Base-by-base conservation (phyloP, 1,140 invertebrate genomes). In the Lethrus apterus region DNA sequence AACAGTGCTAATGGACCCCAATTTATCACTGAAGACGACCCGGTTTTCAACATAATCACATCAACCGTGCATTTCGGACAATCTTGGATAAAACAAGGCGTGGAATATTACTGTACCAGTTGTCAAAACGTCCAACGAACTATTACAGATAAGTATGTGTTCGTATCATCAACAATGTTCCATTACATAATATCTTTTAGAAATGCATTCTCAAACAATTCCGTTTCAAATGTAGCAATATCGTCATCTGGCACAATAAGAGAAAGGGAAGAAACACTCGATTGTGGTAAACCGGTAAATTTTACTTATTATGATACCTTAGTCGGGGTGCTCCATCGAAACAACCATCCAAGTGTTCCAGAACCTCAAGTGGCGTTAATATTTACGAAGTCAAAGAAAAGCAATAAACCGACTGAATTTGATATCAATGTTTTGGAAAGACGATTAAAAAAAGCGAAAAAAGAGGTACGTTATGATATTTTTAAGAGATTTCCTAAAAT, bases 241-340 rank as follows among this genome's bases (percentile, higher is more conserved):
- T n/a, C n/a, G n/a, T n/a, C n/a, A n/a, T n/a, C n/a, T n/a, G n/a
- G n/a, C n/a, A n/a, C n/a, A n/a, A n/a, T n/a, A n/a, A n/a, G n/a
- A n/a, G n/a, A n/a, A n/a, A n/a, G 8, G 32, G 78, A 82, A 55
- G 78, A 86, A 63, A 73, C 80, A 51, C 67, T 91, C 44, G 84
- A 88, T 58, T 91, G 89, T 71, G 89, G 89, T 2, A 88, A 88
- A 70, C 77, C 86, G 32, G 85, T 87, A 0, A 91, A 91, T 68
- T 86, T 84, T 60, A 90, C 89, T 8, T 86, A 86, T 62, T 91
- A 90, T 69, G 89, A 91, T 62, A 88, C 88, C 68, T 69, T 93
- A 34, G 77, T 86, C 32, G 88, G 88, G 18, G 80, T 93, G 31
- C 77, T 83, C 9, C 81, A 87, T 56, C 69, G 88, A 46, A 79